Base-by-base conservation (phyloP, 2,888 invertebrate genomes). In the Drosophila differens region DNA sequence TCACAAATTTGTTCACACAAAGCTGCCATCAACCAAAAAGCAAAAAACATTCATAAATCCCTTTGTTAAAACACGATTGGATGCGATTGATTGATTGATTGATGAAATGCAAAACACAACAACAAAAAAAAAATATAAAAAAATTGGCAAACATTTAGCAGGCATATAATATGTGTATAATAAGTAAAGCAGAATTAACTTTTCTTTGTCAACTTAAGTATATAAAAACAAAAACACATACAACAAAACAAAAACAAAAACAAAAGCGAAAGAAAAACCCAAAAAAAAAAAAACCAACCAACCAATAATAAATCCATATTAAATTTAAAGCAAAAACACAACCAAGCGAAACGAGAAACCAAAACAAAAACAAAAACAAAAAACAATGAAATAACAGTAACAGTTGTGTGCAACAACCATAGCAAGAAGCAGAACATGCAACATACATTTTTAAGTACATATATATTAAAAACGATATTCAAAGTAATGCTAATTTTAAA, bases 381-480 rank as follows among this genome's bases (percentile, higher is more conserved):
- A 52, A 10, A 49, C 65, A 72, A 57, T 32, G 70, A 55, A 54
- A 51, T 74, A 76, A 64, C 35, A 49, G 47, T 83, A 73, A 82
- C 47, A 47, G 47, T 83, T 80, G 85, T 82, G 85, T 69, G 83
- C 75, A 83, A 74, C 85, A 83, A 78, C 82, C 83, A 85, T 85
- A 84, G 83, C 78, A 83, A 69, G 52, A 35, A 54, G 54, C 77
- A 76, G 57, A 70, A 79, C 53, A 71, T 51, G 55, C 64, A 80
- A 81, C 66, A 72, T 81, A 88, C 74, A 84, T 76, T 85, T 77
- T 86, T 84, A 85, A 89, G 89, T 86, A 87, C 79, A 85, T 81
- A 84, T 74, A 77, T 76, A 82, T 81, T 75, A 74, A 78, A 69
- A 70, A 72, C 22, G 57, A 85, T 80, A 84, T 83, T 82, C 81